These are phyloP conservation scores for Amblyjoppa proteus DNA, from an alignment of 2,888 invertebrate genomes.

Conservation along the genomic window DNA sequence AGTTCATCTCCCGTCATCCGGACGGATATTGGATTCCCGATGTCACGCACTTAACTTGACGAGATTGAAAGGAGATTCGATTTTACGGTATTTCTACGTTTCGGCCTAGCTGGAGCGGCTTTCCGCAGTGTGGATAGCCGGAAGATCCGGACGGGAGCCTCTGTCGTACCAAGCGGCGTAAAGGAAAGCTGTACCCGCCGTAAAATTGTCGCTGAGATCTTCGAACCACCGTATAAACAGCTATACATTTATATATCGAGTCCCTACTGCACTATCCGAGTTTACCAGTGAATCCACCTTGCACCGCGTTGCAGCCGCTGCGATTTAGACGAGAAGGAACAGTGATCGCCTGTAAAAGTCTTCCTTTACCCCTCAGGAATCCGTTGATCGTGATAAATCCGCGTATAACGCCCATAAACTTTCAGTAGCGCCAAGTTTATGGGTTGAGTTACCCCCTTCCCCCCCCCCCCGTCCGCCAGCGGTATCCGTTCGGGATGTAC, in stretches of 20 bases:
- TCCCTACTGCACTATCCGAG: not conserved
- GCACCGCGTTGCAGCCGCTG: conserved; percentile 7
- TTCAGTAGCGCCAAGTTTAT: conserved; percentile 74
- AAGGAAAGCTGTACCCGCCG: conserved; percentile 30
- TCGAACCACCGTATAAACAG: conserved; percentile 27
- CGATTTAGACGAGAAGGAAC: conserved; percentile 43
- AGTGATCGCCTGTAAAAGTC: conserved; percentile 72
- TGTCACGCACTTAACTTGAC: conserved; percentile 52
- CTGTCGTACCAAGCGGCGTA: conserved; percentile 23
- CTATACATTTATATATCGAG: not conserved
- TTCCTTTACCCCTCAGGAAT: conserved; percentile 55
- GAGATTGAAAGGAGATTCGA: conserved; percentile 52
- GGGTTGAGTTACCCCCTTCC: conserved; percentile 52
- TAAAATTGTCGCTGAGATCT: conserved; percentile 46
- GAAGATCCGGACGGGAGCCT: not conserved
- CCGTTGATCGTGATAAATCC: conserved; percentile 80
- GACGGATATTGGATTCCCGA: conserved; percentile 45
- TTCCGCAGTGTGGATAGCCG: conserved; percentile 3
- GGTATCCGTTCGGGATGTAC: conserved; percentile 6
- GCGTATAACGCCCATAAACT: conserved; percentile 80
- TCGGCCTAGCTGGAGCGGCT: not conserved
- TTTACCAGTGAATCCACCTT: conserved; percentile 11
- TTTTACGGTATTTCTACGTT: conserved; percentile 57
- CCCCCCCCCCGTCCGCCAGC: not conserved
- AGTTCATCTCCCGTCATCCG: conserved; percentile 32